Base-by-base conservation (phyloP, 2,797 vertebrate genomes). In the Pristis pectinata region DNA sequence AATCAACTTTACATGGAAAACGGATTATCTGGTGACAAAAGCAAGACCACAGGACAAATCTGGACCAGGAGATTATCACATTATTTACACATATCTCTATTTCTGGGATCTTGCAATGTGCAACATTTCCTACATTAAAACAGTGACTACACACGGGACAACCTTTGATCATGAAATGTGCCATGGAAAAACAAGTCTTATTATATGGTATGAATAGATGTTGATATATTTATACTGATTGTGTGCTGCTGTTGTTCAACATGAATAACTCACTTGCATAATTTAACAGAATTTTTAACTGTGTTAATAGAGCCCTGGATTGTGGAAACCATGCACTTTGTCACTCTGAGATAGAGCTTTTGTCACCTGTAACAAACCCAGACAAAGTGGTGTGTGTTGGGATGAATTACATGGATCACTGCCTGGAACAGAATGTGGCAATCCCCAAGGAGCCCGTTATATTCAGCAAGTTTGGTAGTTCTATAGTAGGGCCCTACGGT, bases 401-500 rank as follows among this genome's bases (percentile, higher is more conserved):
- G 22, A 97, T 99, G 98, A 99, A 99, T 96, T 99, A 99, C 92
- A 97, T 95, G 0, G 98, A 99, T 96, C 98, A 99, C 96, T 99
- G 99, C 95, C 96, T 96, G 96, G 99, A 99, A 96, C 98, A 99
- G 97, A 98, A 97, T 0, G 97, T 96, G 13, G 97, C 96, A 0
- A 97, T 98, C 94, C 99, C 99, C 9, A 96, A 95, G 93, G 98
- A 99, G 34, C 99, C 99, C 0, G 97, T 99, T 96, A 98, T 99
- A 96, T 99, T 99, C 97, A 99, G 96, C 98, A 99, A 99, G 96
- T 99, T 99, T 95, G 96, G 98, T 96, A 99, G 97, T 5, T 96
- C 98, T 96, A 98, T 99, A 94, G 96, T 97, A 0, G 98, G 99
- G 0, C 98, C 99, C 0, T 98, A 97, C 0, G 98, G 99, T 0